A percentile compares a stretch with the other conserved stretches of the same genome.
Evolutionary conservation across 2,113 vertebrate genomes (phyloP).

Genomic region (Ceratotherium simum): DNA sequence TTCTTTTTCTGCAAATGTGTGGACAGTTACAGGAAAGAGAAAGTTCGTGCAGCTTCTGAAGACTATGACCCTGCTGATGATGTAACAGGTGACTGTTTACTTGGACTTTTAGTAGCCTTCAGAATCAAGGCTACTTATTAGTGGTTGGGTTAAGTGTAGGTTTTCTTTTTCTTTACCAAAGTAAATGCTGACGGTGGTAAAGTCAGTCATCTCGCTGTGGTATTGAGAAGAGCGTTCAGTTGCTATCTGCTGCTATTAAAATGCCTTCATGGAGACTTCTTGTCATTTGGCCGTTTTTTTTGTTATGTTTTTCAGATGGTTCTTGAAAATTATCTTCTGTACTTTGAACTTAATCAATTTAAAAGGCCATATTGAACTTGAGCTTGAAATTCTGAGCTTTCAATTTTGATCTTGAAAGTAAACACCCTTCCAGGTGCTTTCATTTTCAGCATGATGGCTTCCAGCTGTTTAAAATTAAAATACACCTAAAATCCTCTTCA

Average conservation of each 20-base stretch:
- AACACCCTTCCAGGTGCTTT: not conserved
- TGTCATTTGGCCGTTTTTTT: not conserved
- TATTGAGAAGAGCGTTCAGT: not conserved
- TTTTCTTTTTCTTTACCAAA: slow-evolving; percentile 50
- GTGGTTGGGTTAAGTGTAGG: slow-evolving; percentile 49
- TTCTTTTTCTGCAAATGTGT: not conserved
- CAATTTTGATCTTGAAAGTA: not conserved
- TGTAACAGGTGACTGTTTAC: slow-evolving; percentile 15
- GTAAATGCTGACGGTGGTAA: slow-evolving; percentile 22
- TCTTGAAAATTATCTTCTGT: slow-evolving; percentile 47
- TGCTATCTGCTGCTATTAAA: not conserved
- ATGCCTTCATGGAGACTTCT: slow-evolving; percentile 26
- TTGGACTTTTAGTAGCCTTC: not conserved
- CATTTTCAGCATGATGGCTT: no score
- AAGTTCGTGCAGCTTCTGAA: not conserved
- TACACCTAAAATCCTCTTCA: not conserved
- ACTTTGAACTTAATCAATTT: slow-evolving; percentile 54
- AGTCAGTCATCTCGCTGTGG: not conserved
- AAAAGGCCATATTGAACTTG: slow-evolving; percentile 10
- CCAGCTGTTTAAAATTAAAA: not conserved
- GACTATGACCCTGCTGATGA: not conserved
- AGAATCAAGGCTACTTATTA: slow-evolving; percentile 48
- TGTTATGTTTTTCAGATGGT: not conserved
- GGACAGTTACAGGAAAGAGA: not conserved
- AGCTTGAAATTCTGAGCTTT: slow-evolving; percentile 46